Evolutionary conservation across 2,888 invertebrate species (phyloP), one percentile per base, ranked within the genome.

Genomic region (Pheosia gnoma): DNA sequence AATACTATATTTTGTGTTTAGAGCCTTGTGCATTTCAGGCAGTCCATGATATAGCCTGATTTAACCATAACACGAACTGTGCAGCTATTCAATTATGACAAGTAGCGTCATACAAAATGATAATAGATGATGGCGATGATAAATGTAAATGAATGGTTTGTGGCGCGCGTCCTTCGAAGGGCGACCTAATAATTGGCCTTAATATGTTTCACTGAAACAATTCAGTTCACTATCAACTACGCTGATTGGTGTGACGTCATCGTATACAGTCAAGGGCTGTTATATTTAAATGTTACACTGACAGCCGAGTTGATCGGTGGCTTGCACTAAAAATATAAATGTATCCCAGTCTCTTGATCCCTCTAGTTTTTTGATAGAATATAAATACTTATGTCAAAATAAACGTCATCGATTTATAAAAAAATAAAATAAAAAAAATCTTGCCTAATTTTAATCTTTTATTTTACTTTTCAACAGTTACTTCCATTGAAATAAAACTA

Each of bases 191-290:
- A 88, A 89, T 87, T 89, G 88, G 70, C 81, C 85, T 75, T 74
- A 85, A 87, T 88, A 84, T 82, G 86, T 66, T 87, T 83, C 86
- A 82, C 77, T 77, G 87, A 86, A 89, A 72, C 85, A 88, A 90
- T 90, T 88, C 80, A 85, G 80, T 78, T 80, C 82, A 83, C 79
- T 80, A 80, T 67, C 80, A 81, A 64, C 72, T 74, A 74, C 69
- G 78, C 72, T 82, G 80, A 83, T 84, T 85, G 83, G 82, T 77
- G 75, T 84, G 82, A 82, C 83, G 83, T 84, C 83, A 85, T 78
- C 56, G 59, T 61, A 57, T 25, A 2, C 25, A 51, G 25, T 52
- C 53, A 62, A 25, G 41, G 53, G 51, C 51, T 51, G 9, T 47
- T 47, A 47, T 47, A 47, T 47, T 47, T 47, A 57, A 51, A 58